phyloP scores from a whole-genome alignment of 2,113 vertebrate genomes.

The rat (Rattus norvegicus) region GRCr8 NC_086020.1:207202501-207203000 shows the following conservation, averaged over 20 bases:
- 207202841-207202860: too few species aligned
- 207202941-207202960: too few species aligned
- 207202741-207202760: too few species aligned
- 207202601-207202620: neutral
- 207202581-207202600: neutral
- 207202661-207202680: neutral
- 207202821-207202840: neutral
- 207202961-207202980: too few species aligned
- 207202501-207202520: neutral
- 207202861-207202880: too few species aligned
- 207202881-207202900: neutral
- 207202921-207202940: neutral
- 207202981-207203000: too few species aligned
- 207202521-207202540: neutral
- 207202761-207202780: too few species aligned
- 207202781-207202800: too few species aligned
- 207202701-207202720: neutral
- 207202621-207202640: neutral
- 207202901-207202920: neutral
- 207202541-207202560: neutral
- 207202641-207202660: neutral
- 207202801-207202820: too few species aligned
- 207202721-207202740: neutral
- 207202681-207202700: neutral
- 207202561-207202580: neutral